Conservation (phyloP, 2,113 vertebrate genomes). For the Nesoenas mayeri region DNA sequence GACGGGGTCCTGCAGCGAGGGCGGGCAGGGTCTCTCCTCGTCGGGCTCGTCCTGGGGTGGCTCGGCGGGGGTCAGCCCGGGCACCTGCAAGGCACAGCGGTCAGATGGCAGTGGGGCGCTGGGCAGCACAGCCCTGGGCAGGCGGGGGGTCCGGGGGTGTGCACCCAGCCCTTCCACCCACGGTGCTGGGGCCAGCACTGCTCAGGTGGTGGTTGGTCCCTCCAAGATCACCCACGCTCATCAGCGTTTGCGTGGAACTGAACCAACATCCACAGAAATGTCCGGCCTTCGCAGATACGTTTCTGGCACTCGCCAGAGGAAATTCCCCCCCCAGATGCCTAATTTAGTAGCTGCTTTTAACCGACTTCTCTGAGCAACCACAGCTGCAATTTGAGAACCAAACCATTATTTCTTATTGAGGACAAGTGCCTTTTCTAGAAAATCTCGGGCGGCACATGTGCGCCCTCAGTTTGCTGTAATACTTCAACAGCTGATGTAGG, state of each 20-base stretch:
- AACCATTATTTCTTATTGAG: background rate
- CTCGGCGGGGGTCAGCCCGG: background rate
- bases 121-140: too few relatives aligned
- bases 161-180: too few relatives aligned
- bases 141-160: too few relatives aligned
- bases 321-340: background rate
- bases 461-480: background rate
- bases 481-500: conserved; percentile 12
- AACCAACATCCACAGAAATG: too few relatives aligned
- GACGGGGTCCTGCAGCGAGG: conserved; percentile 67
- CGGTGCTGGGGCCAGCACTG: background rate
- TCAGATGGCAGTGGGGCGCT: background rate
- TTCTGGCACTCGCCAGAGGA: background rate
- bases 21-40: conserved; percentile 17
- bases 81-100: background rate
- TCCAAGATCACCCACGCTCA: too few relatives aligned
- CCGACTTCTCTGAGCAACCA: background rate
- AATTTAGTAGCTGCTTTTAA: background rate
- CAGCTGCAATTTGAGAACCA: background rate
- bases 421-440: background rate
- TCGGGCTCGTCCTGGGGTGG: conserved; percentile 40
- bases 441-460: background rate
- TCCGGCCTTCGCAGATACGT: background rate
- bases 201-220: accelerated
- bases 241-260: background rate